Base-by-base conservation (phyloP, 2,113 vertebrate genomes). In the Lepisosteus osseus region DNA sequence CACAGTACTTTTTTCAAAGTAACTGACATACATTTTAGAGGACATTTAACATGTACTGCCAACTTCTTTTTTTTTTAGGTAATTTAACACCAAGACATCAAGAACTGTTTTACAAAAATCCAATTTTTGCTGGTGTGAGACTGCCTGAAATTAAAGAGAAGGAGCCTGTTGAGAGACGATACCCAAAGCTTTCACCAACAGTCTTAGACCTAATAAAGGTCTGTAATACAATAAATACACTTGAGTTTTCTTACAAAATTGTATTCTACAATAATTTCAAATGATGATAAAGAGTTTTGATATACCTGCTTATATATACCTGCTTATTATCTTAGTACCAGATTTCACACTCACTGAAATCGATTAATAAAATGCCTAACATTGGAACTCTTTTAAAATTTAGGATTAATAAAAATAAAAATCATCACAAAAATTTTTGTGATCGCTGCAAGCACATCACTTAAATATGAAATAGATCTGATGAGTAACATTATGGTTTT, bases 51-150 rank as follows among this genome's bases (percentile, higher is more conserved):
- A 29, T 29, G 29, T 29, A 29, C 29, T 1, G 29, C 29, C 29
- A 1, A 29, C 29, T 29, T 29, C 1, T 29, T 29, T 29, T 29
- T 29, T 59, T 75, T 76, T 1, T 61, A 97, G 95, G 95, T 66
- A 93, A 89, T 71, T 86, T 97, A 74, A 95, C 91, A 54, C 89
- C 88, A 68, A 92, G 89, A 70, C 95, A 96, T 42, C 92, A 95
- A 77, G 92, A 95, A 71, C 75, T 96, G 17, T 97, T 96, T 84
- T 90, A 95, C 81, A 90, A 92, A 82, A 97, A 96, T 72, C 93
- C 94, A 0, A 76, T 92, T 7, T 96, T 98, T 86, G 87, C 90
- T 72, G 94, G 94, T 57, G 86, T 95, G 73, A 88, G 80, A 54
- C 79, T 97, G 67, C 95, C 94, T 11, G 87, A 94, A 73, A 82